These are phyloP conservation scores for Lagopus leucura DNA, from an alignment of 2,113 vertebrate species.

Conservation along the genomic window DNA sequence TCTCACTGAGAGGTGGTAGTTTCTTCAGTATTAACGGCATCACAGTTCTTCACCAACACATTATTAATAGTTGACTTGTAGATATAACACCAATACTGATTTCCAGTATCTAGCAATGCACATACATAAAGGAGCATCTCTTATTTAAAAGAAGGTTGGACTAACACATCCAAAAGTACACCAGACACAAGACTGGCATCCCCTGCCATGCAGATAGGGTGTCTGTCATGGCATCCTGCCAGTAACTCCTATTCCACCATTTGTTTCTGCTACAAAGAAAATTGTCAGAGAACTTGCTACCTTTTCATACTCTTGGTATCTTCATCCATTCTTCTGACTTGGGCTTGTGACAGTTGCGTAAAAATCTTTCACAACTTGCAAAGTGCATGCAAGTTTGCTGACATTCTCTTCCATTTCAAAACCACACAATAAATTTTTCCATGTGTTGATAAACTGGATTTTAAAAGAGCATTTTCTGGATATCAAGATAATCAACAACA, in stretches of 20 bases:
- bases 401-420: constrained; percentile 36
- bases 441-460: constrained; percentile 61
- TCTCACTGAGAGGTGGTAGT: not conserved
- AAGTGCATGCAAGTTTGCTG: constrained; percentile 26
- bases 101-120: not conserved
- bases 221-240: not conserved
- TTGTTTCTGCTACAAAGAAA: constrained; percentile 55
- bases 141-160: not conserved
- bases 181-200: not conserved
- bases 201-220: not conserved
- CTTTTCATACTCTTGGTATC: constrained; percentile 65
- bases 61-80: not conserved
- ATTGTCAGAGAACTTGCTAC: constrained; percentile 37
- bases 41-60: not conserved
- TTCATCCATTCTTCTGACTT: constrained; percentile 58
- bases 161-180: not conserved
- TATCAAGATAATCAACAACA: constrained; percentile 83
- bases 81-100: not conserved
- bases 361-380: not conserved
- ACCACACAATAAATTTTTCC: constrained; percentile 42
- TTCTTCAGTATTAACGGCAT: constrained; percentile 5
- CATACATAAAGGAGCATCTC: not conserved
- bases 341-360: not conserved
- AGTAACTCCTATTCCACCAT: not conserved
- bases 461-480: constrained; percentile 62